A percentile compares a stretch with the other conserved stretches of the same genome.
These are phyloP conservation scores for Syritta pipiens DNA, from an alignment of 2,888 invertebrate species.

Conservation along the genomic window DNA sequence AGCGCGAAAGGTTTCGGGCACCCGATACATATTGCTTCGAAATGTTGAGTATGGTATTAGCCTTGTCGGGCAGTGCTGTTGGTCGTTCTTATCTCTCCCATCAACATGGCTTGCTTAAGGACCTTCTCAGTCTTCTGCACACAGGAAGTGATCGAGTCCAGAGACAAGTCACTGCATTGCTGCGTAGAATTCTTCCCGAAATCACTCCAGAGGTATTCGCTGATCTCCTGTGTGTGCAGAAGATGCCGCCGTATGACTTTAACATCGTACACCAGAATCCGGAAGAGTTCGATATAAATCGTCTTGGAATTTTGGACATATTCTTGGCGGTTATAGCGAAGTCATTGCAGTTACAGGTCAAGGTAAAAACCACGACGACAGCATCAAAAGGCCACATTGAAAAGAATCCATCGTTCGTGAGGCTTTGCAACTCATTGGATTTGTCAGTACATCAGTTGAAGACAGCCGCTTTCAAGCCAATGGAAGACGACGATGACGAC, in stretches of 20 bases:
- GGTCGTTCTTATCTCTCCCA: constrained; percentile 94
- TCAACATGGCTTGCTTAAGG: constrained; percentile 90
- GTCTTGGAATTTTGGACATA: constrained; percentile 91
- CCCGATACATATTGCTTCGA: constrained; percentile 97
- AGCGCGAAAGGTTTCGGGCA: constrained; percentile 75
- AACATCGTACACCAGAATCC: constrained; percentile 83
- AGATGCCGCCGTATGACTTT: constrained; percentile 87
- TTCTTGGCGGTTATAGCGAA: constrained; percentile 95
- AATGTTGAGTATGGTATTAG: constrained; percentile 96
- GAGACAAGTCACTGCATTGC: constrained; percentile 91
- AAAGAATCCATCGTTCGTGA: constrained; percentile 80
- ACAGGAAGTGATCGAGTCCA: constrained; percentile 97
- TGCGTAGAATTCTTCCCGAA: constrained; percentile 93
- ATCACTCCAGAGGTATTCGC: constrained; percentile 92
- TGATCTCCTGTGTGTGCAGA: constrained; percentile 86
- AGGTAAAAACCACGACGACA: constrained; percentile 80
- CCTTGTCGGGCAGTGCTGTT: constrained; percentile 94
- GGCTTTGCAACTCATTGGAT: constrained; percentile 77
- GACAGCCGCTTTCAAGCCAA: constrained; percentile 61
- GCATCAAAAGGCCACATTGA: constrained; percentile 80
- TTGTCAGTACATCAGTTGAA: constrained; percentile 77
- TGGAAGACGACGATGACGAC: constrained; percentile 61
- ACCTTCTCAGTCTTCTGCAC: constrained; percentile 92
- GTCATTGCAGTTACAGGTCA: constrained; percentile 93
- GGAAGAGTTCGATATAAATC: constrained; percentile 79